A percentile compares a stretch with the other conserved stretches of the same genome.
Conservation (phyloP, 1,140 invertebrate genomes). For the Sogatella furcifera region DNA sequence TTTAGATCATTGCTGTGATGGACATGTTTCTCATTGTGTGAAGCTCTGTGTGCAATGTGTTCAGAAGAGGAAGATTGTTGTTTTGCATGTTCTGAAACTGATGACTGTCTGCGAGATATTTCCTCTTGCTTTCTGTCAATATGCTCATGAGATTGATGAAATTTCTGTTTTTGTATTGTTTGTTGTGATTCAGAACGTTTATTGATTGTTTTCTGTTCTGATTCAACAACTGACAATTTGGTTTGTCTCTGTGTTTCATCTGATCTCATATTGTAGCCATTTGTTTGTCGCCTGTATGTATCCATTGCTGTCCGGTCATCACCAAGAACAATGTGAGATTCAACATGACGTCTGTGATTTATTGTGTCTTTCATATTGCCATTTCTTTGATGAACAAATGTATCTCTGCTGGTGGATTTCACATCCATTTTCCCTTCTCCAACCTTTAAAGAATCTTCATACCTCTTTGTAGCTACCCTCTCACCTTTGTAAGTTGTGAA, state of each 20-base stretch:
- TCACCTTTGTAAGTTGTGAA: slow-evolving; percentile 38
- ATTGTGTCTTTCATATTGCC: slow-evolving; percentile 27
- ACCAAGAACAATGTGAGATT: slow-evolving; percentile 50
- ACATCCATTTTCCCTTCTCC: slow-evolving; percentile 42
- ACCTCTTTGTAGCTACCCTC: slow-evolving; percentile 30
- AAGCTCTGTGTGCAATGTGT: too few relatives aligned
- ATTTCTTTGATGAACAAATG: slow-evolving; percentile 35
- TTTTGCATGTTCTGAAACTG: background rate
- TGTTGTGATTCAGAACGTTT: background rate
- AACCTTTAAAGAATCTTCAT: slow-evolving; percentile 33
- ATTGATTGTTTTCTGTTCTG: too few relatives aligned
- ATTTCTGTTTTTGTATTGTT: background rate
- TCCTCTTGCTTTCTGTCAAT: background rate
- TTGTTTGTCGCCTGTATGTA: slow-evolving; percentile 2
- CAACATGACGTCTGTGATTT: slow-evolving; percentile 43
- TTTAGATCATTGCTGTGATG: background rate
- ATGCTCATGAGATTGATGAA: background rate
- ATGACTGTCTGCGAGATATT: background rate
- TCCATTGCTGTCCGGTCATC: slow-evolving; percentile 33
- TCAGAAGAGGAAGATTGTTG: too few relatives aligned
- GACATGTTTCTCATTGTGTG: background rate
- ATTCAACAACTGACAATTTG: too few relatives aligned
- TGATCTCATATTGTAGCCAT: too few relatives aligned
- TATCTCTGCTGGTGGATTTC: slow-evolving; percentile 37
- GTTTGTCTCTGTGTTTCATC: too few relatives aligned